phyloP scores from a whole-genome alignment of 2,797 vertebrate genomes.

The Hozukius guyotensis region DNA sequence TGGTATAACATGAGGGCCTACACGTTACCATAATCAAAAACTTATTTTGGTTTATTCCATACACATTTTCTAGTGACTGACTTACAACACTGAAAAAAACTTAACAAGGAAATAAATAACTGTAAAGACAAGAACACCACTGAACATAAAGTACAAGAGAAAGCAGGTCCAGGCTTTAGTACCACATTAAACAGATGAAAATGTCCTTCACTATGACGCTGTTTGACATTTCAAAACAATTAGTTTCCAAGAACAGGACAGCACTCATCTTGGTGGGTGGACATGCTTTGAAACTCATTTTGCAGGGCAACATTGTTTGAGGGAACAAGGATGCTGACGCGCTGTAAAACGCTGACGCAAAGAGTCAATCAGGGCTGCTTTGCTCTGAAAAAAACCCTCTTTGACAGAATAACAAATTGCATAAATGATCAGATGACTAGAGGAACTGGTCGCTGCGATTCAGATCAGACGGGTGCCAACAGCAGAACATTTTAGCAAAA shows the following conservation, averaged over 20 bases:
- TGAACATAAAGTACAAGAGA: not conserved
- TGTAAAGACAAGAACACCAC: not conserved
- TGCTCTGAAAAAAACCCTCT: conserved; percentile 5
- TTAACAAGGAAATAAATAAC: too few relatives aligned
- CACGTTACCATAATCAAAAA: not conserved
- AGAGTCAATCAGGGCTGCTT: conserved; percentile 12
- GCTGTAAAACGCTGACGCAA: conserved; percentile 43
- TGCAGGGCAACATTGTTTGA: conserved; percentile 36
- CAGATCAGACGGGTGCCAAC: conserved; percentile 4
- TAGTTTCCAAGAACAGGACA: conserved; percentile 13
- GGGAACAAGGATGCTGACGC: conserved; percentile 23
- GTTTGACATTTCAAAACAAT: conserved; percentile 32
- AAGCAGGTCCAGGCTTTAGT: not conserved
- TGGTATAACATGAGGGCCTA: not conserved
- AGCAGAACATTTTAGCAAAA: not conserved
- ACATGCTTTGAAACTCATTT: conserved; percentile 33
- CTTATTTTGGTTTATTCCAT: not conserved
- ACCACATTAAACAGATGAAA: not conserved
- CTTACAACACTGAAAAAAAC: not conserved
- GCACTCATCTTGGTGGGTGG: conserved; percentile 28
- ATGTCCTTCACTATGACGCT: not conserved
- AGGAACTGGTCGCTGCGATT: not conserved
- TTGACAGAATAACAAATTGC: conserved; percentile 38
- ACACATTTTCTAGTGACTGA: not conserved
- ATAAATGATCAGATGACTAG: conserved; percentile 53